These are phyloP conservation scores for Neodiprion fabricii DNA, from an alignment of 1,140 invertebrate genomes.

Conservation along the genomic window DNA sequence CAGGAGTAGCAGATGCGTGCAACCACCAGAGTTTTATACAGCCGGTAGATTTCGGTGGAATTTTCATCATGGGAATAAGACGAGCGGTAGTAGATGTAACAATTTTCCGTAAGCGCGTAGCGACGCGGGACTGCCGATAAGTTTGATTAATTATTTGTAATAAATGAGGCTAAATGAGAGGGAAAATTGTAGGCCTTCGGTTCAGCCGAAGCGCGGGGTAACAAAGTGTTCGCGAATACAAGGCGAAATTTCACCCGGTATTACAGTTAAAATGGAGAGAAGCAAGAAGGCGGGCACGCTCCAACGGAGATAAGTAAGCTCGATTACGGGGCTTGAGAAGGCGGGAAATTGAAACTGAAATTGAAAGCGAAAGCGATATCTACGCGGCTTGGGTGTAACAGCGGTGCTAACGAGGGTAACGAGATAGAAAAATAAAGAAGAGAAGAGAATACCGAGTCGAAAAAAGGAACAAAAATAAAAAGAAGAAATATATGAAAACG, in stretches of 20 bases:
- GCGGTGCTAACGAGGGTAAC: not conserved
- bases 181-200: no score
- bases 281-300: not conserved
- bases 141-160: no score
- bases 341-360: constrained; percentile 1
- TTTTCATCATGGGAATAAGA: not conserved
- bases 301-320: not conserved
- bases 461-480: not conserved
- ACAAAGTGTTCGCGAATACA: no score
- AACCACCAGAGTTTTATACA: not conserved
- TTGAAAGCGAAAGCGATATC: not conserved
- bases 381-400: not conserved
- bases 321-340: not conserved
- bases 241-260: not conserved
- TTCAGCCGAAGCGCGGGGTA: no score
- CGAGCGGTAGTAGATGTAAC: no score
- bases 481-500: no score
- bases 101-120: not conserved
- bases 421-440: constrained; percentile 5
- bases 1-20: not conserved
- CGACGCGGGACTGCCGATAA: no score
- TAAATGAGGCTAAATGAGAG: no score
- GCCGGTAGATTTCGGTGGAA: not conserved
- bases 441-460: constrained; percentile 14
- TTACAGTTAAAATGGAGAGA: not conserved